Percentiles rank a stretch among this genome's conserved stretches.
Evolutionary conservation across 2,888 invertebrate genomes (phyloP).

Genomic region (Macaria notata): DNA sequence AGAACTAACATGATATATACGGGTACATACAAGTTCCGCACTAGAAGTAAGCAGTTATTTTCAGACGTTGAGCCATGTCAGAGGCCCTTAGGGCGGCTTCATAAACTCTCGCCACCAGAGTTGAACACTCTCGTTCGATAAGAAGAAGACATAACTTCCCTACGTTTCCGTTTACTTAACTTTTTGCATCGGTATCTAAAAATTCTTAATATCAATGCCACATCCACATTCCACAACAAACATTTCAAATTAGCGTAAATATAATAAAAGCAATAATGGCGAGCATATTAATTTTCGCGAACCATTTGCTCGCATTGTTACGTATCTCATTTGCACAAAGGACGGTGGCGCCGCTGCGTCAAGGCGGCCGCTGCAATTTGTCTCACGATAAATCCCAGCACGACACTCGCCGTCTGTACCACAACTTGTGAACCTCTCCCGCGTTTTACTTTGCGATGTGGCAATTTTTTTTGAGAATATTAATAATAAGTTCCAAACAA

Average conservation of each 20-base stretch:
- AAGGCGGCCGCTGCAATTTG: slow-evolving; percentile 67
- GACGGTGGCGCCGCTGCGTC: slow-evolving; percentile 45
- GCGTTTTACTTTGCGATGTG: slow-evolving; percentile 40
- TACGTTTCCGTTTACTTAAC: no score
- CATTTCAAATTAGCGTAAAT: slow-evolving; percentile 10
- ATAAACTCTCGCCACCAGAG: no score
- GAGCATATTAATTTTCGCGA: slow-evolving; percentile 60
- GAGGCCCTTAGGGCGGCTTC: no score
- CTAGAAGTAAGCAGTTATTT: no score
- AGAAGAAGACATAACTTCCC: no score
- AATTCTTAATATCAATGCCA: no score
- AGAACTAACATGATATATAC: no score
- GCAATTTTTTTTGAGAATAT: slow-evolving; percentile 23
- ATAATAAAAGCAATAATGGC: slow-evolving; percentile 34
- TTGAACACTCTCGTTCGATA: no score
- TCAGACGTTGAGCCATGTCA: no score
- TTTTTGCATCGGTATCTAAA: no score
- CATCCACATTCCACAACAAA: no score
- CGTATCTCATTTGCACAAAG: slow-evolving; percentile 69
- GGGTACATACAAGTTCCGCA: no score
- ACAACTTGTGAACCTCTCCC: slow-evolving; percentile 51
- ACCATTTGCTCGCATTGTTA: slow-evolving; percentile 62
- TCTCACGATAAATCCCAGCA: slow-evolving; percentile 72
- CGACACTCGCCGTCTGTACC: slow-evolving; percentile 68
- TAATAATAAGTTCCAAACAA: slow-evolving; percentile 18